A percentile compares a stretch with the other conserved stretches of the same genome.
These are phyloP conservation scores for Myxocyprinus asiaticus DNA, from an alignment of 2,113 vertebrate species.

Conservation along the genomic window DNA sequence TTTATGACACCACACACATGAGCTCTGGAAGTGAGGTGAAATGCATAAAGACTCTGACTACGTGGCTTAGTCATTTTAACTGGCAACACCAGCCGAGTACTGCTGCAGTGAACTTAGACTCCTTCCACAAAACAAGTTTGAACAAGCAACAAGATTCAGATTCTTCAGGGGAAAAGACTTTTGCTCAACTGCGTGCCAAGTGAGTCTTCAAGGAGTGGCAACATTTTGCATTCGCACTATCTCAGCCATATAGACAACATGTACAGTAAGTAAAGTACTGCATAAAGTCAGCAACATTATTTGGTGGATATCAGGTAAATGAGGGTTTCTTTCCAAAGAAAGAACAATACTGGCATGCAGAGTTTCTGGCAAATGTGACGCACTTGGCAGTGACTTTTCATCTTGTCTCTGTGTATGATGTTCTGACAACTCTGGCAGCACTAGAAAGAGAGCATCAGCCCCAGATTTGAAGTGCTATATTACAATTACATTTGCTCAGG, in stretches of 20 bases:
- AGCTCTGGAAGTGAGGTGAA: slow-evolving; percentile 65
- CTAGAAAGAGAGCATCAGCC: slow-evolving; percentile 64
- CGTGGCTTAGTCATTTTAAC: slow-evolving; percentile 68
- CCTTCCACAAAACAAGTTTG: slow-evolving; percentile 70
- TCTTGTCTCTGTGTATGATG: slow-evolving; percentile 51
- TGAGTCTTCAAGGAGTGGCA: slow-evolving; percentile 45
- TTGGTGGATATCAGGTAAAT: not conserved
- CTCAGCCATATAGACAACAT: too few species aligned
- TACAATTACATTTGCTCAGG: slow-evolving; percentile 58
- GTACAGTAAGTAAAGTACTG: too few species aligned
- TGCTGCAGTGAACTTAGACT: slow-evolving; percentile 61
- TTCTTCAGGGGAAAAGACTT: slow-evolving; percentile 58
- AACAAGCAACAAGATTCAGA: slow-evolving; percentile 67
- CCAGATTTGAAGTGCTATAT: slow-evolving; percentile 54
- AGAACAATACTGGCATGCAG: slow-evolving; percentile 60
- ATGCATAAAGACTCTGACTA: slow-evolving; percentile 69
- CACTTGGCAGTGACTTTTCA: slow-evolving; percentile 59
- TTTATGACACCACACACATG: slow-evolving; percentile 54
- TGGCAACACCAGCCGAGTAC: slow-evolving; percentile 66
- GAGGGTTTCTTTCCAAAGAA: slow-evolving; percentile 5
- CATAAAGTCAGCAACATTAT: too few species aligned
- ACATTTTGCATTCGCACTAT: slow-evolving; percentile 11
- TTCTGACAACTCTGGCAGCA: slow-evolving; percentile 62
- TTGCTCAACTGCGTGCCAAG: slow-evolving; percentile 52
- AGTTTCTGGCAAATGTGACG: slow-evolving; percentile 55